Conservation (phyloP, 2,888 invertebrate genomes). For the Bruchidius siliquastri region DNA sequence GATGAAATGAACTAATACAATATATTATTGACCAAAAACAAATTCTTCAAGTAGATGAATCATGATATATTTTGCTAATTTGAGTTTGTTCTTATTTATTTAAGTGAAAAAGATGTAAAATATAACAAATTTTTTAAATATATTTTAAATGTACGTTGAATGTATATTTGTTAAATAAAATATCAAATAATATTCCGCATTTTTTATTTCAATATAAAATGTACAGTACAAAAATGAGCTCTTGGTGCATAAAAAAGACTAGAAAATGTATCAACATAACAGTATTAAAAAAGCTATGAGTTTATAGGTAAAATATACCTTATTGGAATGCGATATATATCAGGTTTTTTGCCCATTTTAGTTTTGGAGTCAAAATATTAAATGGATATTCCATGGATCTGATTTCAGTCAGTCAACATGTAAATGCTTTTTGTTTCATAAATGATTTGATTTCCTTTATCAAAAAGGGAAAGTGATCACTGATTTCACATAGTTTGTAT, state of each 20-base stretch:
- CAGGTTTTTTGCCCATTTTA: no score
- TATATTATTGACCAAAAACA: background rate
- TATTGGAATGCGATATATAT: no score
- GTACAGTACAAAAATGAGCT: conserved; percentile 13
- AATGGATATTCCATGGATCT: no score
- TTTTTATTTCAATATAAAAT: background rate
- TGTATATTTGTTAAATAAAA: background rate
- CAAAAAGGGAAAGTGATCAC: no score
- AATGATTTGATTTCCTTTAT: no score
- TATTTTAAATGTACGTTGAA: background rate
- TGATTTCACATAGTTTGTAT: no score
- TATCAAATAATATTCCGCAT: background rate
- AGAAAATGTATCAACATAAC: conserved; percentile 8
- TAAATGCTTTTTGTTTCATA: no score
- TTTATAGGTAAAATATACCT: no score
- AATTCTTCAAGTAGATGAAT: background rate
- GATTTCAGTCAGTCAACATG: no score
- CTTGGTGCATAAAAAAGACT: conserved; percentile 17
- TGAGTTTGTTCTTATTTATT: background rate
- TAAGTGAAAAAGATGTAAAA: background rate
- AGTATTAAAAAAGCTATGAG: background rate
- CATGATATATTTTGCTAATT: background rate
- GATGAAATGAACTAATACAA: background rate
- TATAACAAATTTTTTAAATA: background rate
- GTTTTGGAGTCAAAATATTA: no score